Evolutionary conservation across 2,888 invertebrate species (phyloP).

Genomic region (Campoplex nolae): DNA sequence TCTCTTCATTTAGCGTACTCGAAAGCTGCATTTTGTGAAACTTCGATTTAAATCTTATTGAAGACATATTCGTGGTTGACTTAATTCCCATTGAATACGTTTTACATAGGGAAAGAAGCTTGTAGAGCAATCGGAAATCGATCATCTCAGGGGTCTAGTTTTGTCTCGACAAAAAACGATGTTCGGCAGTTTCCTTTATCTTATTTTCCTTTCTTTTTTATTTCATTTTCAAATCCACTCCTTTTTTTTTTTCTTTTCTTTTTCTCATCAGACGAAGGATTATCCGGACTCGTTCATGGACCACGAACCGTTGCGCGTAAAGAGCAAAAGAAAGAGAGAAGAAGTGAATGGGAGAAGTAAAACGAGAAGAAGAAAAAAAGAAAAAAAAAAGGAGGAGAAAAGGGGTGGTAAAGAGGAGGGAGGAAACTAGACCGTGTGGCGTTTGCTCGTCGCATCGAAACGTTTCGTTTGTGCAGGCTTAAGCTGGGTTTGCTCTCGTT

Average conservation of each 20-base stretch:
- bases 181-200: slow-evolving; percentile 12
- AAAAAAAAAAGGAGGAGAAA: background rate
- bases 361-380: background rate
- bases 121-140: slow-evolving; percentile 43
- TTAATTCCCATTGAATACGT: slow-evolving; percentile 53
- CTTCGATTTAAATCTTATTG: slow-evolving; percentile 47
- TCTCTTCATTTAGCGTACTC: background rate
- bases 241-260: slow-evolving; percentile 27
- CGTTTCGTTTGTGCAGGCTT: slow-evolving; percentile 71
- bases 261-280: slow-evolving; percentile 49
- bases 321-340: slow-evolving; percentile 43
- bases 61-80: slow-evolving; percentile 46
- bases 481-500: slow-evolving; percentile 75
- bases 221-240: too few species aligned
- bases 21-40: slow-evolving; percentile 8
- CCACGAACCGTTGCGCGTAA: slow-evolving; percentile 27
- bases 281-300: slow-evolving; percentile 67
- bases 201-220: slow-evolving; percentile 11
- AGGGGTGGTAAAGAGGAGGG: slow-evolving; percentile 48
- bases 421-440: slow-evolving; percentile 44
- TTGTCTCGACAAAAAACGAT: slow-evolving; percentile 29
- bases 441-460: slow-evolving; percentile 70
- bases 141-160: slow-evolving; percentile 22
- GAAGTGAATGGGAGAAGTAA: background rate
- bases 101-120: background rate